These are phyloP conservation scores for Pterocles burchelli DNA, from an alignment of 2,113 vertebrate genomes.

Conservation along the genomic window DNA sequence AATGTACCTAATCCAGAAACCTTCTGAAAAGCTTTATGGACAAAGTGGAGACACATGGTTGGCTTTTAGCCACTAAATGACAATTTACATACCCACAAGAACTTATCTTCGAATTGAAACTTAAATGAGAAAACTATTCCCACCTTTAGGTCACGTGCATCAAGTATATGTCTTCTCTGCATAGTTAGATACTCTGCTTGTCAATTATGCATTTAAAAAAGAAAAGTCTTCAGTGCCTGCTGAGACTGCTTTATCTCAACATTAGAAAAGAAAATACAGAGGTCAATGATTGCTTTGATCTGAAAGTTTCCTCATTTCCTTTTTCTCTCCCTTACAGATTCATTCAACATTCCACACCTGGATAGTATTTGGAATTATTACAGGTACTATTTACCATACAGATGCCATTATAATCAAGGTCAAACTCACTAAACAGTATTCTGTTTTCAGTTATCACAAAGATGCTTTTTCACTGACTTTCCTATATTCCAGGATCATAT, in stretches of 20 bases:
- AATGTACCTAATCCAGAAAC: neutral
- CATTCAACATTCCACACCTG: slow-evolving; percentile 91
- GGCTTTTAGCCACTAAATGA: neutral
- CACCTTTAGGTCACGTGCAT: neutral
- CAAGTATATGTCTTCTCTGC: neutral
- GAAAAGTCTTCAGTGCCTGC: neutral
- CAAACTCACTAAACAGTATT: neutral
- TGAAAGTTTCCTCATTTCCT: neutral
- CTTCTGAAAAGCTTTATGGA: neutral
- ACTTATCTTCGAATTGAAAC: neutral
- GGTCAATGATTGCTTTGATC: neutral
- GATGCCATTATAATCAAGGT: neutral
- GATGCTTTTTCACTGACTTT: neutral
- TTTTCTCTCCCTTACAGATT: slow-evolving; percentile 81
- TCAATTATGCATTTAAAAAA: neutral
- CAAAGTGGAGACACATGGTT: neutral
- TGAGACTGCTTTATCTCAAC: neutral
- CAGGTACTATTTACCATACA: slow-evolving; percentile 79
- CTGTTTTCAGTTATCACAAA: neutral
- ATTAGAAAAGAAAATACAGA: neutral
- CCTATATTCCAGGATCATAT: neutral
- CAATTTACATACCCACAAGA: neutral
- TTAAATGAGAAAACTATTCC: neutral
- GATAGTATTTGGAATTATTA: slow-evolving; percentile 92
- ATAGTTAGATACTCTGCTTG: neutral